Percentiles rank a stretch among this genome's conserved stretches.
phyloP scores from a whole-genome alignment of 2,888 invertebrate species.

The Ametastegia equiseti region DNA sequence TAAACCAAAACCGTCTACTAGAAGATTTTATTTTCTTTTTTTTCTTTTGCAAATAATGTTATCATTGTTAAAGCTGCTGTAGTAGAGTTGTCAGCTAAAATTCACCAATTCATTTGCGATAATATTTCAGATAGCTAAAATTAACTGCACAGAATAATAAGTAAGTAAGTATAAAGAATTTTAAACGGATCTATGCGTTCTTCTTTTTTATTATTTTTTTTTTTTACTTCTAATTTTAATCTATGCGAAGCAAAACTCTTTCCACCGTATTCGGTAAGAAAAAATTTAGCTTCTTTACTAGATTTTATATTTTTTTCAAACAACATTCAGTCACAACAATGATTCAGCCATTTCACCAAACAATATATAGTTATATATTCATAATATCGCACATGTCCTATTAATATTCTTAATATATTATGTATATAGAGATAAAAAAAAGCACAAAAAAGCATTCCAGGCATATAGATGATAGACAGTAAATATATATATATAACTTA shows the following conservation, averaged over 20 bases:
- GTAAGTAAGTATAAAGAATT: neutral
- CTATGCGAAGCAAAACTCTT: neutral
- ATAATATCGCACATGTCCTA: neutral
- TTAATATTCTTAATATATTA: constrained; percentile 25
- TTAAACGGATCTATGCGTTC: constrained; percentile 1
- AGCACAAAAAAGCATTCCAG: constrained; percentile 50
- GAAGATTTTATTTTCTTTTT: no score
- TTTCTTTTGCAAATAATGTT: constrained; percentile 37
- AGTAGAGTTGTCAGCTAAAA: constrained; percentile 6
- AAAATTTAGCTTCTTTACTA: neutral
- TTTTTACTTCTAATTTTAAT: neutral
- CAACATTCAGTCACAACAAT: neutral
- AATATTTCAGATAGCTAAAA: constrained; percentile 8
- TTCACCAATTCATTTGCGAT: constrained; percentile 32
- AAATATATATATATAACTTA: constrained; percentile 43
- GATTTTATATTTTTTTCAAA: neutral
- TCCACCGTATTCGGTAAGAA: neutral
- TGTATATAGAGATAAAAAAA: constrained; percentile 48
- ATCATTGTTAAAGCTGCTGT: constrained; percentile 25
- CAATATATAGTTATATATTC: neutral
- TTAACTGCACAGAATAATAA: constrained; percentile 20
- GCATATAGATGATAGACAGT: constrained; percentile 52
- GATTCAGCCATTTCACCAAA: neutral
- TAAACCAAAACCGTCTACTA: constrained; percentile 55
- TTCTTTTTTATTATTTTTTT: neutral